Evolutionary conservation across 1,140 invertebrate genomes (phyloP).

Genomic region (Bombus cullumanus): DNA sequence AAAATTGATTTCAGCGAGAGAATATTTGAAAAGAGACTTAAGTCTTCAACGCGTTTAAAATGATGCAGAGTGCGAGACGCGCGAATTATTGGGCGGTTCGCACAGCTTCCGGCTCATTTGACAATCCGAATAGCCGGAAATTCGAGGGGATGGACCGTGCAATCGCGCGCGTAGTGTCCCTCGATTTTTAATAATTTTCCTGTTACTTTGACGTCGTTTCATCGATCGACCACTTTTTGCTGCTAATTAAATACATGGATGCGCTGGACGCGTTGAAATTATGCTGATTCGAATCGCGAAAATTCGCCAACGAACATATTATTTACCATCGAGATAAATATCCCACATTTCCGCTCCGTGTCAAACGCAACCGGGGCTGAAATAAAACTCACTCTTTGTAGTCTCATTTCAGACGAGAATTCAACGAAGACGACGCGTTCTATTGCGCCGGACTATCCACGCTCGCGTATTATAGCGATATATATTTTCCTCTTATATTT

Average conservation of each 20-base stretch:
- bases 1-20: neutral
- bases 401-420: neutral
- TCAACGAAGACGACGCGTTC: neutral
- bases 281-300: slow-evolving; percentile 28
- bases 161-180: neutral
- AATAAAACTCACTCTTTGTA: neutral
- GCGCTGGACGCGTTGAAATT: slow-evolving; percentile 17
- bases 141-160: neutral
- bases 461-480: neutral
- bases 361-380: slow-evolving; percentile 1
- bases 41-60: neutral
- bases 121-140: slow-evolving; percentile 5
- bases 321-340: slow-evolving; percentile 22
- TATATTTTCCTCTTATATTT: neutral
- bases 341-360: neutral
- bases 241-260: slow-evolving; percentile 33
- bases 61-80: neutral
- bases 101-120: slow-evolving; percentile 28
- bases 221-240: slow-evolving; percentile 6
- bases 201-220: slow-evolving; percentile 22
- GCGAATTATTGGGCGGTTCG: slow-evolving; percentile 16
- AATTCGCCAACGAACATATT: slow-evolving; percentile 7
- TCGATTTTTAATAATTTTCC: slow-evolving; percentile 30
- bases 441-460: too few species aligned
- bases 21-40: neutral